Conservation (phyloP, 2,797 vertebrate genomes). For the Notamacropus eugenii region DNA sequence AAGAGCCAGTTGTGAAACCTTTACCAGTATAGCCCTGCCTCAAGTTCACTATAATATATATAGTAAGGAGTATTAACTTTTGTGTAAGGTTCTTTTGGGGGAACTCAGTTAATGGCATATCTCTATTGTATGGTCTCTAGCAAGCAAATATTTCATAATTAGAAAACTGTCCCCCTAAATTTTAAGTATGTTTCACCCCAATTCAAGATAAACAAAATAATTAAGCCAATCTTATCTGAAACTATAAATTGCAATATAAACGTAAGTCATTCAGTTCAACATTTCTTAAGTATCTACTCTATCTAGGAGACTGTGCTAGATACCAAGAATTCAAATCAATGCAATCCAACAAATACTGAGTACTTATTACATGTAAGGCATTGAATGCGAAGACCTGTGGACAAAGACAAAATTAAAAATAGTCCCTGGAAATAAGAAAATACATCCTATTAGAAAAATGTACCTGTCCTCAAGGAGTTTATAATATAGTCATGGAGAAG, state of each 20-base stretch:
- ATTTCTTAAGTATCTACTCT: not conserved
- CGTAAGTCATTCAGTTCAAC: not conserved
- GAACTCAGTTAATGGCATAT: not conserved
- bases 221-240: not conserved
- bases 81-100: not conserved
- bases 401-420: not conserved
- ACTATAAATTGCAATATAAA: not conserved
- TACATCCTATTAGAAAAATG: not conserved
- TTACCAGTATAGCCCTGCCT: not conserved
- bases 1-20: not conserved
- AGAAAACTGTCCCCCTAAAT: not conserved
- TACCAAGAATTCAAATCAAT: not conserved
- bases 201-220: not conserved
- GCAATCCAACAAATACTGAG: not conserved
- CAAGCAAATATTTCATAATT: not conserved
- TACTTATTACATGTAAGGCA: not conserved
- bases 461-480: not conserved
- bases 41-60: not conserved
- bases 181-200: not conserved
- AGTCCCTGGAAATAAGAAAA: not conserved
- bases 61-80: not conserved
- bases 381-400: not conserved
- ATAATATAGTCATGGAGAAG: not conserved
- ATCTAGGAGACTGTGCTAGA: not conserved
- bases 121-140: not conserved